Evolutionary conservation across 2,113 vertebrate species (phyloP), one percentile per base, ranked within the genome.

Genomic region (Odobenus rosmarus): DNA sequence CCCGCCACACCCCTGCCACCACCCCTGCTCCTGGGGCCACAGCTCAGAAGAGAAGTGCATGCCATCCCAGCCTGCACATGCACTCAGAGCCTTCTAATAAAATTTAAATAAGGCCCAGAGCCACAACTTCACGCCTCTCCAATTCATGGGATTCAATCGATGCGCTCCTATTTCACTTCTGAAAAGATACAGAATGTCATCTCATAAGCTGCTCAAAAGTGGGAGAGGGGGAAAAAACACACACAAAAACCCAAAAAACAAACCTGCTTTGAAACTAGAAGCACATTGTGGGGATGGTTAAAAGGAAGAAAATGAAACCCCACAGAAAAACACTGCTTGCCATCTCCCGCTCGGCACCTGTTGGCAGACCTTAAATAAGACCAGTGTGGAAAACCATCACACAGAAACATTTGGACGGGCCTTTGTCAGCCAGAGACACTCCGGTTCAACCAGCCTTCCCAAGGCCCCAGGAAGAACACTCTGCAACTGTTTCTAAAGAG

Each of bases 291-390:
- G 76, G 46, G 71, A 31, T 59, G 26, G 51, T 31, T 57, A 81
- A 71, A 42, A 51, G 11, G 33, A 67, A 57, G 76, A 57, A 62
- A 36, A n/a, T 83, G 74, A 82, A 88, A 77, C n/a, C 53, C 36
- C 64, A 46, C 21, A 83, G 80, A 53, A 79, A 79, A 36, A 33
- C 10, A 0, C 33, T 3, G 39, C 36, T 84, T 81, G 71, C 61
- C 13, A n/a, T 28, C 69, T 93, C 79, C 67, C 33, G 67, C 53
- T 93, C 31, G 53, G 92, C 57, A 97, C 62, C 97, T 97, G 91
- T 4, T 76, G 64, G 95, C 3, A 85, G 19, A 53, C 31, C 10
- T 95, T 67, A 96, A 97, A 89, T 89, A 79, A 88, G 93, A 94
- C 18, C 61, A 72, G 59, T 5, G 39, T 12, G 51, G 90, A 95